Percentiles rank a stretch among this genome's conserved stretches.
These are phyloP conservation scores for Paguma larvata DNA, from an alignment of 2,797 vertebrate species.

Conservation along the genomic window DNA sequence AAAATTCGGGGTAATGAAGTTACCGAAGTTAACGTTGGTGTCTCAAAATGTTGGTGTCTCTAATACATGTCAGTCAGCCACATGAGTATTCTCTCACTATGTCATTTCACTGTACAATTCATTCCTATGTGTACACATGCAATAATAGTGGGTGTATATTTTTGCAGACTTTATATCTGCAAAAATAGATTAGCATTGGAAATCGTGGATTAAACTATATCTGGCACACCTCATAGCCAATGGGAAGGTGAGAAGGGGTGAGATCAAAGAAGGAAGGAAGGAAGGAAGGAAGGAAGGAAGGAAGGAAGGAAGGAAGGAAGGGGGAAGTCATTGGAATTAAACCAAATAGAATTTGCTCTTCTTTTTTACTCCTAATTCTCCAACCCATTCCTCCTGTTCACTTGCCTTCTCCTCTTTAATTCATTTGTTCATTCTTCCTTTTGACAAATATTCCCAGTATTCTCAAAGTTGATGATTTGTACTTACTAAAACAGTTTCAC, in stretches of 20 bases:
- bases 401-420: neutral
- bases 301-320: too few relatives aligned
- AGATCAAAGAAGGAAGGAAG: neutral
- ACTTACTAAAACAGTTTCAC: conserved; percentile 6
- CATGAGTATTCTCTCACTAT: neutral
- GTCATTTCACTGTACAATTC: neutral
- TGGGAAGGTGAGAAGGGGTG: neutral
- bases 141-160: neutral
- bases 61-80: neutral
- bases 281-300: neutral
- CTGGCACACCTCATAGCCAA: neutral
- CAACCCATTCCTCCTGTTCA: neutral
- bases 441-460: neutral
- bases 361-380: neutral
- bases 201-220: neutral
- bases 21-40: conserved; percentile 12
- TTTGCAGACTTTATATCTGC: neutral
- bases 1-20: conserved; percentile 29
- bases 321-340: neutral
- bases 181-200: too few relatives aligned
- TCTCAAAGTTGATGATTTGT: neutral
- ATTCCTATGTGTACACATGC: neutral
- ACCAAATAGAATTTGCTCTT: neutral
- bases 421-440: neutral
- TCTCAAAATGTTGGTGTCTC: neutral